phyloP scores from a whole-genome alignment of 2,888 invertebrate species.

The Tetropium fuscum region DNA sequence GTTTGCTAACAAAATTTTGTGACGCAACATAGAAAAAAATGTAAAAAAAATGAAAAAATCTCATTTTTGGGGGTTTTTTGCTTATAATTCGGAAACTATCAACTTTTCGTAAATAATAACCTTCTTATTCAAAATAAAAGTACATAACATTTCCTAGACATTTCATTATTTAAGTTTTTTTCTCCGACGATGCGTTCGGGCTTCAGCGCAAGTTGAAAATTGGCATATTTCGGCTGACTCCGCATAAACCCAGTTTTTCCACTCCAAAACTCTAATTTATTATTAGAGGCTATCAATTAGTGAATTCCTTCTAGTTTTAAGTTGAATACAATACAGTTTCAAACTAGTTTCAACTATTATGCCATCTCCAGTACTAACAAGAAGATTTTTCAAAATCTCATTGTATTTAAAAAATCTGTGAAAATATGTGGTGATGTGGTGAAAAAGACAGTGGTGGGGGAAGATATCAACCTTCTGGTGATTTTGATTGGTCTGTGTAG shows the following conservation, averaged over 20 bases:
- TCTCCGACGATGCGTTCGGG: slow-evolving; percentile 8
- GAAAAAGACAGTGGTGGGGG: slow-evolving; percentile 1
- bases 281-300: no score
- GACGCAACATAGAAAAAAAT: slow-evolving; percentile 10
- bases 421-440: no score
- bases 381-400: no score
- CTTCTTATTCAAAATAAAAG: slow-evolving; percentile 13
- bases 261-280: no score
- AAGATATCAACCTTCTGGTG: neutral
- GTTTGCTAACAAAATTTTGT: slow-evolving; percentile 24
- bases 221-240: slow-evolving; percentile 11
- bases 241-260: slow-evolving; percentile 10
- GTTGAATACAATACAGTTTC: neutral
- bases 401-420: no score
- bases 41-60: neutral
- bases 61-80: neutral
- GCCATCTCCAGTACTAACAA: no score
- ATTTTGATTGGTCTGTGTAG: no score
- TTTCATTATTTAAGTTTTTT: slow-evolving; percentile 18
- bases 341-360: neutral
- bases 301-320: no score
- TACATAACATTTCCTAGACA: slow-evolving; percentile 17
- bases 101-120: slow-evolving; percentile 23
- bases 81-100: slow-evolving; percentile 21
- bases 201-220: slow-evolving; percentile 16